Conservation (phyloP, 2,113 vertebrate genomes). For the Heteronetta atricapilla region DNA sequence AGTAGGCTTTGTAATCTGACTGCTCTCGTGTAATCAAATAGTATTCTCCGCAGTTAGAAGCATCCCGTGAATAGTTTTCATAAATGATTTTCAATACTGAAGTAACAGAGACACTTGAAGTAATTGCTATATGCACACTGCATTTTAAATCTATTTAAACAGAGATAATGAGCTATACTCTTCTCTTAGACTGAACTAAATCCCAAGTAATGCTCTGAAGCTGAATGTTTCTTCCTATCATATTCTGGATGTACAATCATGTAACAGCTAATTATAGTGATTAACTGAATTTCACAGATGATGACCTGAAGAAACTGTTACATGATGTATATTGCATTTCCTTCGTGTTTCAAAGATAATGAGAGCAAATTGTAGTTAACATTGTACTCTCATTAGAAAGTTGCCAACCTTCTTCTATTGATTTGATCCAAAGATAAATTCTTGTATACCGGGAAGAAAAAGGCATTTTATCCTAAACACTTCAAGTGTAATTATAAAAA, state of each 20-base stretch:
- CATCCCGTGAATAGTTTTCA: not conserved
- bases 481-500: conserved; percentile 23
- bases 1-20: not conserved
- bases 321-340: not conserved
- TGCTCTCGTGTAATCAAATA: not conserved
- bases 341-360: not conserved
- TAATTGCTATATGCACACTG: not conserved
- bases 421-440: not conserved
- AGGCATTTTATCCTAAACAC: not conserved
- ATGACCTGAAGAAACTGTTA: not conserved
- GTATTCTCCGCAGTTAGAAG: not conserved
- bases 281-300: not conserved
- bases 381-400: not conserved
- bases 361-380: not conserved
- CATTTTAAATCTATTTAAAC: not conserved
- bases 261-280: not conserved
- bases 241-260: not conserved
- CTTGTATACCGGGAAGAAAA: not conserved
- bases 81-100: not conserved
- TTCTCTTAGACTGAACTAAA: not conserved
- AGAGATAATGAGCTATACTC: not conserved
- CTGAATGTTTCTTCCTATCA: not conserved
- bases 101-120: not conserved
- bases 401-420: not conserved
- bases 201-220: not conserved